A percentile compares a stretch with the other conserved stretches of the same genome.
phyloP scores from a whole-genome alignment of 1,140 invertebrate genomes.

The Hyles vespertilio region DNA sequence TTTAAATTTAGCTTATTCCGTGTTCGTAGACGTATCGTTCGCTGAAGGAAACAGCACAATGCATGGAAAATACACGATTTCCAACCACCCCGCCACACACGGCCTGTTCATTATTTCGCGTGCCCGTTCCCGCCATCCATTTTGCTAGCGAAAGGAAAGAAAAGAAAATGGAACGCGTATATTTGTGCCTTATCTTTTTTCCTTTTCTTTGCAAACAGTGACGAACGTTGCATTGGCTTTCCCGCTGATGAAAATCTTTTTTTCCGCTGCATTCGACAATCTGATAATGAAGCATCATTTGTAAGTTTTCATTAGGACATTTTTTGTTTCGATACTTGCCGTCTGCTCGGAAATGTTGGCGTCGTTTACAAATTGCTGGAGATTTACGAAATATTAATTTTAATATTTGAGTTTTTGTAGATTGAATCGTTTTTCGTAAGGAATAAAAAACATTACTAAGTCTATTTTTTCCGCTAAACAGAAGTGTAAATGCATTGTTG shows the following conservation, averaged over 20 bases:
- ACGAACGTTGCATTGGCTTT: constrained; percentile 45
- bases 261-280: constrained; percentile 33
- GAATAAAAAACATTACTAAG: too few relatives aligned
- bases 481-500: too few relatives aligned
- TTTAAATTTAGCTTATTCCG: too few relatives aligned
- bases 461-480: too few relatives aligned
- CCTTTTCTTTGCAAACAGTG: constrained; percentile 31
- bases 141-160: constrained; percentile 30
- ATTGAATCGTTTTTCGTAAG: too few relatives aligned
- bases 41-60: neutral
- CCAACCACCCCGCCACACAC: constrained; percentile 5
- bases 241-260: constrained; percentile 61
- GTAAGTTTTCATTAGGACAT: constrained; percentile 7
- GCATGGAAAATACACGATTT: neutral
- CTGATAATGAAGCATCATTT: constrained; percentile 35
- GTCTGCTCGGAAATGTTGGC: neutral
- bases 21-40: neutral
- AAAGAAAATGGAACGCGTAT: constrained; percentile 50
- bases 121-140: constrained; percentile 37
- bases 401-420: too few relatives aligned
- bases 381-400: too few relatives aligned
- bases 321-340: neutral
- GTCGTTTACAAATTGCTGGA: too few relatives aligned
- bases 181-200: constrained; percentile 44
- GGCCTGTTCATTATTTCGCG: constrained; percentile 51